phyloP scores from a whole-genome alignment of 2,797 vertebrate species.

The Aeoliscus strigatus region DNA sequence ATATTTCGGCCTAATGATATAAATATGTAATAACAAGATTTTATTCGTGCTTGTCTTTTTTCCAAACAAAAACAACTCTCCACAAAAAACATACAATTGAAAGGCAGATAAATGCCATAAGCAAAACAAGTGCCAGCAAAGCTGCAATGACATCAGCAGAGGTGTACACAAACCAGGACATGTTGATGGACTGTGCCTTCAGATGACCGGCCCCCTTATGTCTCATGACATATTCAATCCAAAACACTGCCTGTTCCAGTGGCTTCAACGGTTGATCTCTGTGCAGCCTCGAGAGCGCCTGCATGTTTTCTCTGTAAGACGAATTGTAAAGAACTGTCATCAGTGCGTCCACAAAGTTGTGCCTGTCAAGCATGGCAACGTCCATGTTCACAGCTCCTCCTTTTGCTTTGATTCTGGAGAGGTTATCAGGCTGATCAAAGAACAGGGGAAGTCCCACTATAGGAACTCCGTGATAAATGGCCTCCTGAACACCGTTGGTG shows the following conservation, averaged over 20 bases:
- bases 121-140: conserved; percentile 29
- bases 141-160: conserved; percentile 59
- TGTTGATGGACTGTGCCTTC: conserved; percentile 55
- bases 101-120: conserved; percentile 25
- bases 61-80: conserved; percentile 23
- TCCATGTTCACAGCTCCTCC: conserved; percentile 64
- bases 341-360: conserved; percentile 58
- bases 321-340: conserved; percentile 56
- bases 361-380: conserved; percentile 42
- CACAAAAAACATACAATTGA: conserved; percentile 29
- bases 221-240: conserved; percentile 75
- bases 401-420: conserved; percentile 57
- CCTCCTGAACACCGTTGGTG: conserved; percentile 70
- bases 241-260: conserved; percentile 69
- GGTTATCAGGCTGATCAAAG: conserved; percentile 73
- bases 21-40: no score
- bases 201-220: conserved; percentile 71
- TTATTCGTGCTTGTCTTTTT: conserved; percentile 44
- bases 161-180: conserved; percentile 69
- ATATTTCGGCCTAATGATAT: no score
- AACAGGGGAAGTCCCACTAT: conserved; percentile 64
- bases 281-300: conserved; percentile 66
- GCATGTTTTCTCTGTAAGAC: conserved; percentile 69
- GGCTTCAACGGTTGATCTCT: conserved; percentile 66
- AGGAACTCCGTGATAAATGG: conserved; percentile 68